These are phyloP conservation scores for Cantharis rufa DNA, from an alignment of 2,888 invertebrate genomes.

Conservation along the genomic window DNA sequence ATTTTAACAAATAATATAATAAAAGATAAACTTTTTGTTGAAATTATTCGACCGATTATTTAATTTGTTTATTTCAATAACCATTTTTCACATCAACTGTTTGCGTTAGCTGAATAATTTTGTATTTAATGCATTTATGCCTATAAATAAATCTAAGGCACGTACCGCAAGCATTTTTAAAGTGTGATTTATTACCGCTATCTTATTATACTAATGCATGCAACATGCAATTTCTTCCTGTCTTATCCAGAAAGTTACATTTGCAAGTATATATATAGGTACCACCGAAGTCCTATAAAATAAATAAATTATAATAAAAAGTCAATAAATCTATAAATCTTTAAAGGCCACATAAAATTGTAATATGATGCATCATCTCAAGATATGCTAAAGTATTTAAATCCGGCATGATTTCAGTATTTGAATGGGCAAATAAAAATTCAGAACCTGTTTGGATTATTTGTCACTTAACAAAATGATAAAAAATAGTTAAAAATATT, in stretches of 20 bases:
- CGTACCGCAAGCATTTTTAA: not conserved
- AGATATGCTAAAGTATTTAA: not conserved
- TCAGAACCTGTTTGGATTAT: not conserved
- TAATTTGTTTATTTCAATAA: not conserved
- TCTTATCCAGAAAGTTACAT: not conserved
- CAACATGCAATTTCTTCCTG: not conserved
- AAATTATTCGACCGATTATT: too few relatives aligned
- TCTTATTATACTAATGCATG: not conserved
- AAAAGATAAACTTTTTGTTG: too few relatives aligned
- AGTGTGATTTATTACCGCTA: not conserved
- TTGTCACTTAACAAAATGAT: not conserved
- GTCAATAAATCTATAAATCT: not conserved
- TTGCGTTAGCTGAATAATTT: not conserved
- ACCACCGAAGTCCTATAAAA: not conserved
- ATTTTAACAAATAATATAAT: too few relatives aligned
- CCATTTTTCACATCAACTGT: not conserved
- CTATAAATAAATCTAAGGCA: not conserved
- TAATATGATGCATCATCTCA: not conserved
- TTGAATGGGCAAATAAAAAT: not conserved
- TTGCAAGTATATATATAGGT: not conserved
- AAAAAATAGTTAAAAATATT: not conserved
- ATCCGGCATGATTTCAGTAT: not conserved
- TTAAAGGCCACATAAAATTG: not conserved
- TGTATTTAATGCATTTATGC: not conserved
- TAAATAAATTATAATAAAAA: not conserved